Evolutionary conservation across 2,888 invertebrate species (phyloP), one percentile per base, ranked within the genome.

Genomic region (Tuberolachnus salignus): DNA sequence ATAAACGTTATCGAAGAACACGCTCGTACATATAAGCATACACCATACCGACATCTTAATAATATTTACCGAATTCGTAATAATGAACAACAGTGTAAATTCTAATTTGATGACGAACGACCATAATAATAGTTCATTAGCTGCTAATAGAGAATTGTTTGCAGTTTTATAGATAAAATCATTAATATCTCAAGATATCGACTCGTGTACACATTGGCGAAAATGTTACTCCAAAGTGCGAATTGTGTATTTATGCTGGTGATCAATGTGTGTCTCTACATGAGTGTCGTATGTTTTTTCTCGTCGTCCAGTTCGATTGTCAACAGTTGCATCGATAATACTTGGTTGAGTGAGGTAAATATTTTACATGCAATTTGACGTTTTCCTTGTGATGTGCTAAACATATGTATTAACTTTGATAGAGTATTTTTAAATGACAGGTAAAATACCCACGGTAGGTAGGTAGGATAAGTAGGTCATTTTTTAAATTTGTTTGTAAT

Each of bases 301-400:
- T 78, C 78, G 21, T 67, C 78, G 1, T 69, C 78, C 49, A 69
- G 78, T 59, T 59, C 59, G 1, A 78, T 51, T 0, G 67, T 67
- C 9, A 67, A 67, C 13, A 78, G 67, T 6, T 34, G 34, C 14
- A 57, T 78, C 2, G 42, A 78, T 3, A 78, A 69, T 21, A 69
- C 19, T 69, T 78, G 78, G 78, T 69, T 78, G 1, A 69, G 69
- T 13, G 78, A 78, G 67, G 78, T 78, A 19, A 78, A 26, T 55
- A 55, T 64, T 63, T 9, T 3, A 8, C 14, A 21, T 63, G 55
- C 14, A 34, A 34, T 34, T 34, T 34, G 3, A 55, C 21, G 21
- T 13, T 46, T 46, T 55, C 1, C 21, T 10, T 55, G 34, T 34
- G 6, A 34, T 34, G 3, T 34, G 6, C 34, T 34, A 34, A 34